A percentile compares a stretch with the other conserved stretches of the same genome.
Evolutionary conservation across 2,888 invertebrate species (phyloP).

Genomic region (Fragum whitleyi): DNA sequence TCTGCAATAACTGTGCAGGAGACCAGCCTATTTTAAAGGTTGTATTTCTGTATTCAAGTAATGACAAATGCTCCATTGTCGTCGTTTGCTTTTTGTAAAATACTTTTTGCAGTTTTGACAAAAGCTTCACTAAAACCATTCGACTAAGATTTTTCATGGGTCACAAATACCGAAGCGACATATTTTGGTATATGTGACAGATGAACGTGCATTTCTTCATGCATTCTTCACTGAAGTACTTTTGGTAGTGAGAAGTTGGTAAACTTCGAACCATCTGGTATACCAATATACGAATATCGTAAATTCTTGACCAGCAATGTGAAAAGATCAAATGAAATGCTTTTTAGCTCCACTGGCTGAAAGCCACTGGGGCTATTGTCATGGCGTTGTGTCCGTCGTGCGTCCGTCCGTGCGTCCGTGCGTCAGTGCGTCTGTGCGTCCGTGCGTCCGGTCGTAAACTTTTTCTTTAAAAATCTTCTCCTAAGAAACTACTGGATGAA

Average conservation of each 20-base stretch:
- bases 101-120: slow-evolving; percentile 1
- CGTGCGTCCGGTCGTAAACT: no score
- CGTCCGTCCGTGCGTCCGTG: no score
- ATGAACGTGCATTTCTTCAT: not conserved
- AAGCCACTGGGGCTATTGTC: no score
- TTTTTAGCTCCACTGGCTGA: no score
- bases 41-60: slow-evolving; percentile 15
- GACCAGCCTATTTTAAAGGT: not conserved
- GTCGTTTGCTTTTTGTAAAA: slow-evolving; percentile 16
- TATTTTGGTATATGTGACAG: no score
- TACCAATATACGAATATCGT: no score
- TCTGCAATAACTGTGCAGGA: slow-evolving; percentile 10
- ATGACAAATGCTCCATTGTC: not conserved
- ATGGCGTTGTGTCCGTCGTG: no score
- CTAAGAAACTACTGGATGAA: no score
- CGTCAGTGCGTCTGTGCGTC: no score
- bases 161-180: not conserved
- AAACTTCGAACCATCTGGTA: slow-evolving; percentile 1
- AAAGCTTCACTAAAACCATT: not conserved
- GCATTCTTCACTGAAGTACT: not conserved
- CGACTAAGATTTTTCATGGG: not conserved
- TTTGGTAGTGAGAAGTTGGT: not conserved
- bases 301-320: no score
- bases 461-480: no score
- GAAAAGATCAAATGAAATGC: no score